Conservation (phyloP, 1,140 invertebrate genomes). For the Halotydeus destructor region DNA sequence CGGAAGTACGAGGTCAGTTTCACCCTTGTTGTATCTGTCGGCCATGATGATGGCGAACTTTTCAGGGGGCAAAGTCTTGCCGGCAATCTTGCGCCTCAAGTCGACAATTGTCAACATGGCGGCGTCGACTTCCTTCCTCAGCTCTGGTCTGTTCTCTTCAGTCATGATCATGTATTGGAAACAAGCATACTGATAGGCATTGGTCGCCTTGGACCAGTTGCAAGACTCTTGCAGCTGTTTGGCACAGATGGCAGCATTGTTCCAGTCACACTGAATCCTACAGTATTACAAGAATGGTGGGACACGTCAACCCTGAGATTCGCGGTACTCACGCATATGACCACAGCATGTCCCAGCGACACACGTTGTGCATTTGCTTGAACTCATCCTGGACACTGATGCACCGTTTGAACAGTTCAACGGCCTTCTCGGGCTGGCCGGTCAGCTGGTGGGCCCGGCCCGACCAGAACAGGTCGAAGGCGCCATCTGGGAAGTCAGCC, state of each 20-base stretch:
- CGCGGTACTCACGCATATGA: constrained; percentile 50
- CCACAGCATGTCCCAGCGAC: constrained; percentile 90
- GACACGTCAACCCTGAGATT: neutral
- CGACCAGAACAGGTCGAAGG: constrained; percentile 6
- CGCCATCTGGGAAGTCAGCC: constrained; percentile 29
- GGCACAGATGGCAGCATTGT: constrained; percentile 46
- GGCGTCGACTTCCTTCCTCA: constrained; percentile 31
- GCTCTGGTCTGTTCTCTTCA: constrained; percentile 17
- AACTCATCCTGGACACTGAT: constrained; percentile 65
- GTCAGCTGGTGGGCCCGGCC: constrained; percentile 5
- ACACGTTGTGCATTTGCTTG: constrained; percentile 82
- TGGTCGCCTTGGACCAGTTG: constrained; percentile 74
- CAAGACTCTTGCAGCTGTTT: constrained; percentile 48
- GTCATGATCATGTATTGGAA: constrained; percentile 39
- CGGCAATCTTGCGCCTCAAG: constrained; percentile 65
- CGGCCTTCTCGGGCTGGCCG: neutral
- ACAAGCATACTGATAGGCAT: constrained; percentile 66
- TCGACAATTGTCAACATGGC: constrained; percentile 28
- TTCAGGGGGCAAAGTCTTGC: constrained; percentile 82
- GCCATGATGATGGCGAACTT: constrained; percentile 76
- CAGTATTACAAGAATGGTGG: neutral
- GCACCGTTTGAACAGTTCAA: constrained; percentile 20
- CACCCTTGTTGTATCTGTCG: constrained; percentile 49
- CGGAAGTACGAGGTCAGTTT: constrained; percentile 32
- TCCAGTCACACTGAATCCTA: constrained; percentile 37